Percentiles rank a stretch among this genome's conserved stretches.
phyloP scores from a whole-genome alignment of 2,113 vertebrate genomes.

The Brachyhypopomus occidentalis region DNA sequence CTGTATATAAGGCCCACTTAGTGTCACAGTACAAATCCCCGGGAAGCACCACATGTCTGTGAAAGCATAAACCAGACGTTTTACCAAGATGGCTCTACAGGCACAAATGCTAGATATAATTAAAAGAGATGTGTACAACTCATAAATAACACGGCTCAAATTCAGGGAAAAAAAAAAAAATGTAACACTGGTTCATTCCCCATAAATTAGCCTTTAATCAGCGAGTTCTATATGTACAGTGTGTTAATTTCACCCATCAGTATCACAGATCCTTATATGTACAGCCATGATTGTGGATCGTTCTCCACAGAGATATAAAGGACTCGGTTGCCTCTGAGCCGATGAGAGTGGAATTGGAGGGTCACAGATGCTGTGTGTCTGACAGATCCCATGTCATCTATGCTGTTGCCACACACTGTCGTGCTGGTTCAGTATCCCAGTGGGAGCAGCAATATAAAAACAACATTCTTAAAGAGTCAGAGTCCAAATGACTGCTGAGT shows the following conservation, averaged over 20 bases:
- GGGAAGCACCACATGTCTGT: background rate
- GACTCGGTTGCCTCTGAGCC: background rate
- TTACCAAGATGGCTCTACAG: background rate
- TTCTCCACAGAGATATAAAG: background rate
- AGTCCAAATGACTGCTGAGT: background rate
- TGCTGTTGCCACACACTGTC: background rate
- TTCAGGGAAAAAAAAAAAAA: background rate
- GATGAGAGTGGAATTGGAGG: background rate
- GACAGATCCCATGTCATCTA: background rate
- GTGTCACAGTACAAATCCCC: constrained; percentile 8
- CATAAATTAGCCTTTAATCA: background rate
- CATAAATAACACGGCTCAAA: background rate
- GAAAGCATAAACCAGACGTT: background rate
- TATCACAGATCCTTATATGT: background rate
- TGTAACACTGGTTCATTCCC: constrained; percentile 7
- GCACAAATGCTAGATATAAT: background rate
- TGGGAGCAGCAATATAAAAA: constrained; percentile 19
- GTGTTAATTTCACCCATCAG: background rate
- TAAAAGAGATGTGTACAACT: background rate
- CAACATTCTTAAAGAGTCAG: background rate
- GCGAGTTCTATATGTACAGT: background rate
- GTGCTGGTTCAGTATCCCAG: constrained; percentile 8
- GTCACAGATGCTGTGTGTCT: background rate
- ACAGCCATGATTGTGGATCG: background rate
- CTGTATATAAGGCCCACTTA: background rate